These are phyloP conservation scores for Rhynchophorus ferrugineus DNA, from an alignment of 1,140 invertebrate genomes.

Conservation along the genomic window DNA sequence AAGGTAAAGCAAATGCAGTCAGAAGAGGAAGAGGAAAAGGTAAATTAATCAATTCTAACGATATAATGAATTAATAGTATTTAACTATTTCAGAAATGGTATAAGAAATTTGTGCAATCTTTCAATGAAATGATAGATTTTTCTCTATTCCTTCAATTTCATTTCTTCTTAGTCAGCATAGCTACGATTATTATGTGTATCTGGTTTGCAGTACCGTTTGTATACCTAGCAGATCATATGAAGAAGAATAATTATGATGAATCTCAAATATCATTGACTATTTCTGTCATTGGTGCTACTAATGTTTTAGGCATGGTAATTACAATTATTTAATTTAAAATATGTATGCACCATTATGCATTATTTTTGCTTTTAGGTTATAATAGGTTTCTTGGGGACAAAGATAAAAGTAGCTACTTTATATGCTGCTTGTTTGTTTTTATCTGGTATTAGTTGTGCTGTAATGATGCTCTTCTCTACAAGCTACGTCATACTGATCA, in stretches of 20 bases:
- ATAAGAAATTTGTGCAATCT: slow-evolving; percentile 59
- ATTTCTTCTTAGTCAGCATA: slow-evolving; percentile 71
- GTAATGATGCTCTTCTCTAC: slow-evolving; percentile 60
- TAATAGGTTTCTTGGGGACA: slow-evolving; percentile 83
- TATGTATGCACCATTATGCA: background rate
- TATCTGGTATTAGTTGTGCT: slow-evolving; percentile 63
- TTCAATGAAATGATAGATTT: slow-evolving; percentile 68
- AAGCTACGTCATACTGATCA: slow-evolving; percentile 51
- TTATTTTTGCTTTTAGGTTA: slow-evolving; percentile 49
- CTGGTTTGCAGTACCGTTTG: slow-evolving; percentile 86
- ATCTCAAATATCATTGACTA: slow-evolving; percentile 62
- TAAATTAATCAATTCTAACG: slow-evolving; percentile 23
- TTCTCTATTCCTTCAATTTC: slow-evolving; percentile 65
- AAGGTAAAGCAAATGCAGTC: no score
- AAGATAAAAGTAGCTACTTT: slow-evolving; percentile 72
- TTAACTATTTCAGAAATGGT: slow-evolving; percentile 60
- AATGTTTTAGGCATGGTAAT: slow-evolving; percentile 84
- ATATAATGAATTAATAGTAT: background rate
- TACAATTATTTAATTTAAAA: slow-evolving; percentile 2
- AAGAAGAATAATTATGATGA: slow-evolving; percentile 55
- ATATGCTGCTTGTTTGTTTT: slow-evolving; percentile 66
- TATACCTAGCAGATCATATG: slow-evolving; percentile 73
- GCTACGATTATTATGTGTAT: slow-evolving; percentile 79
- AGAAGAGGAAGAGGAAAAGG: slow-evolving; percentile 67
- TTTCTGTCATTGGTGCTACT: slow-evolving; percentile 75